Percentiles rank a stretch among this genome's conserved stretches.
Conservation (phyloP, 2,797 vertebrate species). For the Etheostoma nigrum region DNA sequence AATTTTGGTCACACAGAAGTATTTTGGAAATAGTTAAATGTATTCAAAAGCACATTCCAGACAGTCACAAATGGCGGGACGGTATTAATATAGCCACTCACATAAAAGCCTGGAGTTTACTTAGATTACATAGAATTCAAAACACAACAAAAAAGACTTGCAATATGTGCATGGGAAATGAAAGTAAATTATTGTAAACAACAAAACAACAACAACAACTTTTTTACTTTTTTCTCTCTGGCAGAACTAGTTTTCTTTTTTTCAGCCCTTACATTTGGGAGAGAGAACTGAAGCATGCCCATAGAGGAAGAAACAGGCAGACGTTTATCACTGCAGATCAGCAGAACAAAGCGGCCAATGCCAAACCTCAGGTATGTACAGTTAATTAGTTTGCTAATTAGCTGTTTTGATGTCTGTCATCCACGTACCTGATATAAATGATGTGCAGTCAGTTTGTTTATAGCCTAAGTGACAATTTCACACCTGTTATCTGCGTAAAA, state of each 20-base stretch:
- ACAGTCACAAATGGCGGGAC: not conserved
- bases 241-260: constrained; percentile 10
- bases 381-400: constrained; percentile 72
- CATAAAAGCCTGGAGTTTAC: constrained; percentile 1
- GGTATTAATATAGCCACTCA: not conserved
- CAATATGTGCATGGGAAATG: not conserved
- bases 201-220: constrained; percentile 5
- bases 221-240: constrained; percentile 13
- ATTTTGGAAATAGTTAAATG: not conserved
- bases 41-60: not conserved
- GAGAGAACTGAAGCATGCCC: constrained; percentile 52
- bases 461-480: constrained; percentile 11
- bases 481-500: constrained; percentile 30
- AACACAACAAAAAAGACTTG: not conserved
- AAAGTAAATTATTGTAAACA: constrained; percentile 9
- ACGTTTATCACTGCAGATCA: constrained; percentile 39
- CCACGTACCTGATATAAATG: constrained; percentile 26
- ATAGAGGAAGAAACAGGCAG: constrained; percentile 25
- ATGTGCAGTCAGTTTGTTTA: constrained; percentile 42
- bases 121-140: not conserved
- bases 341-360: constrained; percentile 38
- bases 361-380: constrained; percentile 59
- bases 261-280: constrained; percentile 28
- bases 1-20: not conserved
- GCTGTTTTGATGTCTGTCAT: constrained; percentile 50